phyloP scores from a whole-genome alignment of 2,797 vertebrate genomes.

The Enteromius treurensis region DNA sequence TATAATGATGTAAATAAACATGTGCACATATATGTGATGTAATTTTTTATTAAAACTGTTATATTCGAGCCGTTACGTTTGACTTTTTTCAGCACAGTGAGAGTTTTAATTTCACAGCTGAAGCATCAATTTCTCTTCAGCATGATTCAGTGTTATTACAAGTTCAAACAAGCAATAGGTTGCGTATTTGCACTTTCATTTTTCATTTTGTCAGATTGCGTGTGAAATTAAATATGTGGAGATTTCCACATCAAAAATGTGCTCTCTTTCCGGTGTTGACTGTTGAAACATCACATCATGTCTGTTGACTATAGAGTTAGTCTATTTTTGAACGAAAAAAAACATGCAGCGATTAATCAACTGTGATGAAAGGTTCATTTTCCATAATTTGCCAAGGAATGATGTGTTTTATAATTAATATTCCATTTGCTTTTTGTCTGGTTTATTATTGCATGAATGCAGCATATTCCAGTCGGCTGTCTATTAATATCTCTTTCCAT shows the following conservation, averaged over 20 bases:
- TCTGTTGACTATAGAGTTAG: conserved; percentile 20
- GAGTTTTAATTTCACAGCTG: not conserved
- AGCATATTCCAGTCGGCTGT: conserved; percentile 57
- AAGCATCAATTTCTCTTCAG: not conserved
- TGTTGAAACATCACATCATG: conserved; percentile 25
- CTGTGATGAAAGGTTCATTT: conserved; percentile 46
- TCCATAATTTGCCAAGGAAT: conserved; percentile 56
- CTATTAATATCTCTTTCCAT: conserved; percentile 59
- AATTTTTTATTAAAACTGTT: not conserved
- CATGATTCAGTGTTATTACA: conserved; percentile 17
- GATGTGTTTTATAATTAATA: conserved; percentile 50
- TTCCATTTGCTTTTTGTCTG: conserved; percentile 51
- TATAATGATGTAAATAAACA: not conserved
- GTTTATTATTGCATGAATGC: conserved; percentile 49
- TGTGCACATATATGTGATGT: not conserved
- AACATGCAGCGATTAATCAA: conserved; percentile 36
- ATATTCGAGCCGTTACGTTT: not conserved
- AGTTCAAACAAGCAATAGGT: not conserved
- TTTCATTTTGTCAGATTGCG: conserved; percentile 19
- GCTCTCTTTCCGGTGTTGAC: conserved; percentile 5
- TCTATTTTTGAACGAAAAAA: conserved; percentile 12
- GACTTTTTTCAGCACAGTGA: not conserved
- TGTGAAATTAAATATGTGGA: not conserved
- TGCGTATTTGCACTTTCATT: not conserved
- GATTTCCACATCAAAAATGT: conserved; percentile 11